phyloP scores from a whole-genome alignment of 2,888 invertebrate species.

The Blera fallax region DNA sequence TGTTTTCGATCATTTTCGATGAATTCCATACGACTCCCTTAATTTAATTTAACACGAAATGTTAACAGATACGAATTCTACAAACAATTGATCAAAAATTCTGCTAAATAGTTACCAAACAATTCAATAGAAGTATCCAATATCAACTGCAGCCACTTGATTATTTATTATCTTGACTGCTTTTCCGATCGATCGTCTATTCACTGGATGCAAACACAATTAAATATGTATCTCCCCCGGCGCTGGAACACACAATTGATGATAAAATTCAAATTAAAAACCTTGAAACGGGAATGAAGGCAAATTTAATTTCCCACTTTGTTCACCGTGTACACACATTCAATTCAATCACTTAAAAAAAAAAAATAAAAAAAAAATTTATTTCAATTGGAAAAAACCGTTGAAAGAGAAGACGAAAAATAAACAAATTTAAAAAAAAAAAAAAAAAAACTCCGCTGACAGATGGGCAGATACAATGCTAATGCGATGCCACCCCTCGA shows the following conservation, averaged over 20 bases:
- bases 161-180: not conserved
- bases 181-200: not conserved
- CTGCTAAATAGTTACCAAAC: not conserved
- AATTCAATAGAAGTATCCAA: not conserved
- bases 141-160: not conserved
- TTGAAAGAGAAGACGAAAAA: not conserved
- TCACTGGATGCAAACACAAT: not conserved
- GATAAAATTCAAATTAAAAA: not conserved
- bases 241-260: not conserved
- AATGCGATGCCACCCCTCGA: not conserved
- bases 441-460: not conserved
- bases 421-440: not conserved
- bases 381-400: not conserved
- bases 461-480: not conserved
- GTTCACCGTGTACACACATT: not conserved
- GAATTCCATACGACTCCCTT: not conserved
- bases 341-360: not conserved
- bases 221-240: not conserved
- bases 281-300: slow-evolving; percentile 25
- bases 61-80: too few species aligned
- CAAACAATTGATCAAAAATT: too few species aligned
- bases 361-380: not conserved
- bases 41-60: not conserved
- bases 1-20: not conserved
- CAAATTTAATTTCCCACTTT: slow-evolving; percentile 11